These are phyloP conservation scores for Chloropsis cyanopogon DNA, from an alignment of 2,113 vertebrate genomes.

Conservation along the genomic window DNA sequence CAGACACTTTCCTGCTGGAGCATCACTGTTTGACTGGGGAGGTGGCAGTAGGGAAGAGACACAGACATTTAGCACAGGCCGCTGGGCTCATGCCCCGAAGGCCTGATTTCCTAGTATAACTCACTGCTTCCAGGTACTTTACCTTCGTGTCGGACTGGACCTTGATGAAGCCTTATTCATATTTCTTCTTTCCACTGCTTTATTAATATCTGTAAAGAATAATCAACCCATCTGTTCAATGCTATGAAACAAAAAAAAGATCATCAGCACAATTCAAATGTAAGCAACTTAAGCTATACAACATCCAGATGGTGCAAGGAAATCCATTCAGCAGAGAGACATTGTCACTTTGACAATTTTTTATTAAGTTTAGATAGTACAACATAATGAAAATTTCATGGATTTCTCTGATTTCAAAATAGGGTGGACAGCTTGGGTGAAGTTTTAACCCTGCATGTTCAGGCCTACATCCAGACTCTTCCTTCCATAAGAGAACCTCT, in stretches of 20 bases:
- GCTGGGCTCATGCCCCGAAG: slow-evolving; percentile 64
- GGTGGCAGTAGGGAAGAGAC: slow-evolving; percentile 58
- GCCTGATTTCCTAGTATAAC: slow-evolving; percentile 74
- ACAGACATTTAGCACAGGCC: slow-evolving; percentile 68
- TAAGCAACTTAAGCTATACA: slow-evolving; percentile 75
- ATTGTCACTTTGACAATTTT: slow-evolving; percentile 66
- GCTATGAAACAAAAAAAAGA: slow-evolving; percentile 80
- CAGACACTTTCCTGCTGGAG: slow-evolving; percentile 54
- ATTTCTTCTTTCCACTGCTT: slow-evolving; percentile 98
- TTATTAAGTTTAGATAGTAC: slow-evolving; percentile 71
- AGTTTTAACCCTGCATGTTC: slow-evolving; percentile 12
- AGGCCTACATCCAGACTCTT: slow-evolving; percentile 21
- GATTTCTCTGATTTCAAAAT: slow-evolving; percentile 49
- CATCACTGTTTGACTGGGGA: slow-evolving; percentile 61
- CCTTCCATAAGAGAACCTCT: slow-evolving; percentile 9
- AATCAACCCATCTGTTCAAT: slow-evolving; percentile 99
- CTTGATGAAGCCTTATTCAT: slow-evolving; percentile 94
- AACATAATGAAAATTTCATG: slow-evolving; percentile 6
- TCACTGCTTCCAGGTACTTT: slow-evolving; percentile 89
- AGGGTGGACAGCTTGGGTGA: not conserved
- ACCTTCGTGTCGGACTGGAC: slow-evolving; percentile 98
- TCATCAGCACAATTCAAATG: slow-evolving; percentile 79
- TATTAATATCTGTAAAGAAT: slow-evolving; percentile 99
- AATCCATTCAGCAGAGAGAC: slow-evolving; percentile 74
- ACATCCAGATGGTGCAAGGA: slow-evolving; percentile 70